Base-by-base conservation (phyloP, 1,140 invertebrate genomes). In the Drosophila pachea region DNA sequence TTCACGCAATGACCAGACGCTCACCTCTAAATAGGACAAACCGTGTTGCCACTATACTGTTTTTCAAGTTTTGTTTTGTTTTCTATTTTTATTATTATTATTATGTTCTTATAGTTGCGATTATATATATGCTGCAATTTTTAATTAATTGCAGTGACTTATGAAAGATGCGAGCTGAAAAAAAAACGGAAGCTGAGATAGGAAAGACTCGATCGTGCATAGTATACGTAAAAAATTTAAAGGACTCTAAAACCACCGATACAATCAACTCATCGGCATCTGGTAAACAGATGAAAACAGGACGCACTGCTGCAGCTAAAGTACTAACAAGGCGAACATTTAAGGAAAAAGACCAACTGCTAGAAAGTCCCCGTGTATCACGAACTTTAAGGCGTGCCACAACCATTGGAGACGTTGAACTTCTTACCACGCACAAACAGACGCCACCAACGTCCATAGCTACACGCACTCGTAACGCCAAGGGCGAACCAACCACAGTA, bases 111-210 rank as follows among this genome's bases (percentile, higher is more conserved):
- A 22, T 29, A 65, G 65, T 54, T 71, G 11, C 22, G 6, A 16
- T 16, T 14, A 35, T n/a, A 38, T 33, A 56, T 60, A 43, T 31
- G 61, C 63, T 75, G 14, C 29, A 43, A 68, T 29, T 58, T 7
- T 52, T 40, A 12, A 22, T 38, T 8, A 35, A 54, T 76, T 76
- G 12, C 48, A 76, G 74, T 71, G 72, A 77, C 64, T 56, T 62
- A 74, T 81, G 77, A 86, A 86, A 86, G 68, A 86, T 86, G 81
- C 81, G 74, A 81, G 76, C 70, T 76, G 81, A 74, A 69, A 86
- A 81, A 77, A 86, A 77, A 47, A 53, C 66, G 54, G 65, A 53
- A 67, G 71, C 65, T 64, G 77, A 77, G 66, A 86, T 59, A 62
- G 67, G 67, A 68, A 68, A 86, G 65, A 84, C 81, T 58, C 81